These are phyloP conservation scores for Himalopsyche tibetana DNA, from an alignment of 2,888 invertebrate genomes.

Conservation along the genomic window DNA sequence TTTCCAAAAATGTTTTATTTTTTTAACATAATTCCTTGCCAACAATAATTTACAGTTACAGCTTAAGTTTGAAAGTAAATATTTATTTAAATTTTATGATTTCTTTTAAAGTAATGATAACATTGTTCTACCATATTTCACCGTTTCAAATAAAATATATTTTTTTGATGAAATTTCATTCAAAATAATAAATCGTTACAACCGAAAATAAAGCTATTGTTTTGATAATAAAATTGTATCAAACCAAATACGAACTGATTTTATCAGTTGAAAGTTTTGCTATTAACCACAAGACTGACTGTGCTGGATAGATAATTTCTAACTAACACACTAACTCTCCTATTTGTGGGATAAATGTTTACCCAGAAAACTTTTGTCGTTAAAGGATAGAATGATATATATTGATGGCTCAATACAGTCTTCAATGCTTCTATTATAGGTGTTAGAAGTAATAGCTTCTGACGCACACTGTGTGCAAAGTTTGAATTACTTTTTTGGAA, in stretches of 20 bases:
- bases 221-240: constrained; percentile 10
- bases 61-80: too few relatives aligned
- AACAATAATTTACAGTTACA: too few relatives aligned
- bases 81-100: too few relatives aligned
- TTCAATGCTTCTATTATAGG: not conserved
- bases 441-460: constrained; percentile 10
- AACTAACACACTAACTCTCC: constrained; percentile 34
- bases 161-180: not conserved
- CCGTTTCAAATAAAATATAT: too few relatives aligned
- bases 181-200: not conserved
- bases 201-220: not conserved
- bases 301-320: constrained; percentile 49
- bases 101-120: too few relatives aligned
- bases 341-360: constrained; percentile 49
- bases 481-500: not conserved
- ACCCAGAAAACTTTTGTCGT: constrained; percentile 45
- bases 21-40: too few relatives aligned
- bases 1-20: too few relatives aligned
- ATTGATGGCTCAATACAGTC: constrained; percentile 27
- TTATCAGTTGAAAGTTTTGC: constrained; percentile 46
- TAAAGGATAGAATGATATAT: constrained; percentile 38
- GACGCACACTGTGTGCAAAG: constrained; percentile 1
- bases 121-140: too few relatives aligned
- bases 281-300: constrained; percentile 36
- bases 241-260: constrained; percentile 1